A percentile compares a stretch with the other conserved stretches of the same genome.
Conservation (phyloP, 2,888 invertebrate species). For the Sphaeridia pumilis region DNA sequence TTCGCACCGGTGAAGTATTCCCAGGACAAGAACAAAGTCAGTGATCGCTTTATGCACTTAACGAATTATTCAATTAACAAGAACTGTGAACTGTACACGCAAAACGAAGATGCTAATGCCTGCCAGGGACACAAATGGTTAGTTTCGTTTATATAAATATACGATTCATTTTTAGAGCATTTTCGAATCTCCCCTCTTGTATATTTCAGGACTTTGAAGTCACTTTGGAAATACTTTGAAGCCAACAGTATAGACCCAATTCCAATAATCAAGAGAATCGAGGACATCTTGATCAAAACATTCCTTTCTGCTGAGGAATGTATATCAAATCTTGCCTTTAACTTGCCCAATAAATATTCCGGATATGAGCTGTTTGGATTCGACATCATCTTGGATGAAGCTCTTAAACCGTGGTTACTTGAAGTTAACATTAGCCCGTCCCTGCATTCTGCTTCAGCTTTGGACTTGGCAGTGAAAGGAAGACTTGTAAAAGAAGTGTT, state of each 20-base stretch:
- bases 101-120: constrained; percentile 78
- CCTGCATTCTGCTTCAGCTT: constrained; percentile 68
- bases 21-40: constrained; percentile 60
- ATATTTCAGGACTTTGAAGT: constrained; percentile 63
- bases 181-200: no score
- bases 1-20: constrained; percentile 92
- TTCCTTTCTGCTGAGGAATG: constrained; percentile 75
- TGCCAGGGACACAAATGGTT: constrained; percentile 94
- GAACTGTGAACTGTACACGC: constrained; percentile 69
- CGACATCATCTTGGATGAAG: constrained; percentile 82
- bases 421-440: constrained; percentile 87
- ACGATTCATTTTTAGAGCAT: no score
- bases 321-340: constrained; percentile 54
- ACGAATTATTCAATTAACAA: constrained; percentile 89
- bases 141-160: constrained; percentile 38
- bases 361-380: constrained; percentile 93
- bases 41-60: constrained; percentile 80
- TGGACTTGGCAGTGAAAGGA: constrained; percentile 88
- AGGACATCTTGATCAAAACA: constrained; percentile 85
- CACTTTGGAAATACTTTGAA: constrained; percentile 66
- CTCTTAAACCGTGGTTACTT: constrained; percentile 88
- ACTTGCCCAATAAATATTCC: constrained; percentile 67
- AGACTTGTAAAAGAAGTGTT: constrained; percentile 80
- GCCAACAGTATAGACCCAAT: constrained; percentile 62
- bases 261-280: constrained; percentile 66